A percentile compares a stretch with the other conserved stretches of the same genome.
Conservation (phyloP, 2,888 invertebrate species). For the Mythimna lalbum region DNA sequence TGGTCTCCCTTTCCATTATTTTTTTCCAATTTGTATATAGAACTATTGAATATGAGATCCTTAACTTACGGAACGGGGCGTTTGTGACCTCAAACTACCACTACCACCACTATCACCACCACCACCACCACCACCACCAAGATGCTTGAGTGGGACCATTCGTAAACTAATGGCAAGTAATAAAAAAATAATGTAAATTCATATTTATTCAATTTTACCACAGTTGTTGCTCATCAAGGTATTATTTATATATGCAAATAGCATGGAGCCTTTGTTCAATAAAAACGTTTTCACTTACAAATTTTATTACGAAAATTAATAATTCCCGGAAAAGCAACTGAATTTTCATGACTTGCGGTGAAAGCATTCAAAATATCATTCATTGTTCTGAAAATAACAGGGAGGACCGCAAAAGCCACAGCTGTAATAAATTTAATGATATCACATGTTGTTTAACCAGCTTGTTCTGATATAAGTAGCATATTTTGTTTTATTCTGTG, state of each 20-base stretch:
- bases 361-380: not conserved
- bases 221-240: no score
- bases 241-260: no score
- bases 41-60: not conserved
- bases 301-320: not conserved
- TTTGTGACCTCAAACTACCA: no score
- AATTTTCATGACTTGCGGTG: slow-evolving; percentile 8
- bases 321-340: not conserved
- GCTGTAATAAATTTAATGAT: slow-evolving; percentile 3
- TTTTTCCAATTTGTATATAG: not conserved
- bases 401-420: slow-evolving; percentile 11
- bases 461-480: not conserved
- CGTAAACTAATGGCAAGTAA: no score
- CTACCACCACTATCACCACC: no score
- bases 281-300: no score
- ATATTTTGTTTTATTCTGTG: not conserved
- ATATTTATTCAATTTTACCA: no score
- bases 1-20: not conserved
- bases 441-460: not conserved
- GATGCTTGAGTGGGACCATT: no score
- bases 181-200: no score
- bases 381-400: slow-evolving; percentile 5
- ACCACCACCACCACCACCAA: no score
- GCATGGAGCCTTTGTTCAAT: no score
- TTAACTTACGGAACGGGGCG: no score